Base-by-base conservation (phyloP, 37 sponge, comb jelly and placozoan species). In the Cladorhizidae sp. region DNA sequence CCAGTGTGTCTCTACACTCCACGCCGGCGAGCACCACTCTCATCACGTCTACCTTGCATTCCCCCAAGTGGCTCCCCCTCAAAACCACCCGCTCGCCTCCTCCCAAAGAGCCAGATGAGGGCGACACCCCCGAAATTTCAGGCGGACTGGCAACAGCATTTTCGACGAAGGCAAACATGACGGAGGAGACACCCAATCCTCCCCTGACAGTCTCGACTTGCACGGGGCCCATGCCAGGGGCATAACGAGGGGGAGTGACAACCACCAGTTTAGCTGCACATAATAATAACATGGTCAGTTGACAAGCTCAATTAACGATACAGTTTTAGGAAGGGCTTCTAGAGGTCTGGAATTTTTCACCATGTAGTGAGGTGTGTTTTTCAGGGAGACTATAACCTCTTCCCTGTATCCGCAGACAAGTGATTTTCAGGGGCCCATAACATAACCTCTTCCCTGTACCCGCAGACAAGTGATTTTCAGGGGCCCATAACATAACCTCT, bases 11-110 rank as follows among this genome's bases (percentile, higher is more conserved):
- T 6, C 87, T 90, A 76, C 96, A 96, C 80, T 96, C 96, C 31
- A 96, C 85, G 20, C 80, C 90, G 51, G 79, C 92, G 36, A 96
- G 49, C 33, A 87, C 40, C 43, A 96, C 89, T 35, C 73, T 61
- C 32, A 85, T 64, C 43, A 96, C 82, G 59, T 93, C 96, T 15
- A 73, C 83, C 64, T 55, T 72, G 31, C 73, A 70, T 59, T 69
- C 63, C 22, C 96, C 96, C 61, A 96, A 70, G 55, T 90, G 76
- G 63, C 79, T 84, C n/a, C 96, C 96, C 54, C 96, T 72, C 40
- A 96, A 77, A 0, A 85, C 77, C 61, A 96, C 79, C 23, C 82
- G 64, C 42, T 83, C 70, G 25, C 82, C 85, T 9, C 95, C 95
- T 1, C 77, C 65, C n/a, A 87, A 11, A 6, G 82, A 31, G 0